Evolutionary conservation across 1,140 invertebrate species (phyloP).

Genomic region (Pogonomyrmex barbatus): DNA sequence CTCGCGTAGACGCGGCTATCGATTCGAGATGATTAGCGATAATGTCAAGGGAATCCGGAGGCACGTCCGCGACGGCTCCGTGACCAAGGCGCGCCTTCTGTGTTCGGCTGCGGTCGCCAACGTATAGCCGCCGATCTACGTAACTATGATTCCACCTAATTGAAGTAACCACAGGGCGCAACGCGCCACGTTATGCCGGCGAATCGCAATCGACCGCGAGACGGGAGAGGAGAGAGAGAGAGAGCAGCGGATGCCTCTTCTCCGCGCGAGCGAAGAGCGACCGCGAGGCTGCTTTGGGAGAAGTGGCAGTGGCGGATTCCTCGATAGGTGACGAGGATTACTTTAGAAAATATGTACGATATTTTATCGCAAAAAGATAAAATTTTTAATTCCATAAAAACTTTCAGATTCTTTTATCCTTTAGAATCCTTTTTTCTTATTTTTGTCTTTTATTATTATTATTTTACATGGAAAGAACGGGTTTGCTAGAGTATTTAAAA

Average conservation of each 20-base stretch:
- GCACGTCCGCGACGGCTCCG: constrained; percentile 79
- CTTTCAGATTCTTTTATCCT: neutral
- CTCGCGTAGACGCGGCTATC: constrained; percentile 70
- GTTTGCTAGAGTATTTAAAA: no score
- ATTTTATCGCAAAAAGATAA: neutral
- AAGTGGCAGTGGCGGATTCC: constrained; percentile 9
- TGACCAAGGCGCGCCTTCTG: constrained; percentile 71
- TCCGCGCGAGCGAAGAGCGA: constrained; percentile 19
- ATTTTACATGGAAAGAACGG: neutral
- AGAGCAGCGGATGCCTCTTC: neutral
- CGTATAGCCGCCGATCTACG: constrained; percentile 68
- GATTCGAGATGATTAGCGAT: constrained; percentile 83
- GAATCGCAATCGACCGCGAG: constrained; percentile 60
- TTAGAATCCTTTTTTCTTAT: neutral
- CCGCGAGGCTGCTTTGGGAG: neutral
- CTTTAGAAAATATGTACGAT: neutral
- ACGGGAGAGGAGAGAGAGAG: neutral
- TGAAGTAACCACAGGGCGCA: constrained; percentile 85
- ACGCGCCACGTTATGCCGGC: constrained; percentile 66
- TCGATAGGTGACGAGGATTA: neutral
- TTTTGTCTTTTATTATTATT: neutral
- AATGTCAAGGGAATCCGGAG: constrained; percentile 80
- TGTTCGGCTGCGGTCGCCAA: constrained; percentile 51
- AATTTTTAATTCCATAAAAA: neutral
- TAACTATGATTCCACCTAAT: constrained; percentile 84